Evolutionary conservation across 2,113 vertebrate genomes (phyloP).

Genomic region (Aptenodytes forsteri): DNA sequence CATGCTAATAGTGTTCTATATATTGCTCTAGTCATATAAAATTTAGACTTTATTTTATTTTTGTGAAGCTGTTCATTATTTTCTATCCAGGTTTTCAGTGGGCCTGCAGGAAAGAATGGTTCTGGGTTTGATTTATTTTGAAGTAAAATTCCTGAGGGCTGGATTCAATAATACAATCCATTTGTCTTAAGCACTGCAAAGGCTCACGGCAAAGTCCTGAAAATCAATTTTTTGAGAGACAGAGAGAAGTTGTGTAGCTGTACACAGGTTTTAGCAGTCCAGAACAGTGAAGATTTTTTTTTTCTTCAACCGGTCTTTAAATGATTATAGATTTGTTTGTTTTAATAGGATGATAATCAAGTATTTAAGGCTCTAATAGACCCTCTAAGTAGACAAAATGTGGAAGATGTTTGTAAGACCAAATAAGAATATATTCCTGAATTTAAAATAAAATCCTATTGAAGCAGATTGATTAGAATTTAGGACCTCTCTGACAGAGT

Average conservation of each 20-base stretch:
- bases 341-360: neutral
- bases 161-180: conserved; percentile 14
- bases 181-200: conserved; percentile 50
- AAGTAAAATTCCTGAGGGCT: conserved; percentile 17
- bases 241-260: neutral
- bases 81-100: neutral
- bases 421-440: neutral
- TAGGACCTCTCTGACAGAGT: neutral
- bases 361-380: neutral
- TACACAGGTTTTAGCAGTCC: neutral
- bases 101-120: neutral
- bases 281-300: neutral
- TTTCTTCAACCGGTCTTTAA: neutral
- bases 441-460: neutral
- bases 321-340: neutral
- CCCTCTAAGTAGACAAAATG: neutral
- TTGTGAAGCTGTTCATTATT: conserved; percentile 22
- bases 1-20: neutral
- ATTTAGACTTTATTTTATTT: neutral
- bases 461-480: neutral
- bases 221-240: conserved; percentile 34
- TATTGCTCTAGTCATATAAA: neutral
- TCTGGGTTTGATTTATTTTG: conserved; percentile 41
- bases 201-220: neutral
- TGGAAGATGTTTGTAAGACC: neutral